Evolutionary conservation across 2,888 invertebrate species (phyloP).

Genomic region (Sipunculus nudus): DNA sequence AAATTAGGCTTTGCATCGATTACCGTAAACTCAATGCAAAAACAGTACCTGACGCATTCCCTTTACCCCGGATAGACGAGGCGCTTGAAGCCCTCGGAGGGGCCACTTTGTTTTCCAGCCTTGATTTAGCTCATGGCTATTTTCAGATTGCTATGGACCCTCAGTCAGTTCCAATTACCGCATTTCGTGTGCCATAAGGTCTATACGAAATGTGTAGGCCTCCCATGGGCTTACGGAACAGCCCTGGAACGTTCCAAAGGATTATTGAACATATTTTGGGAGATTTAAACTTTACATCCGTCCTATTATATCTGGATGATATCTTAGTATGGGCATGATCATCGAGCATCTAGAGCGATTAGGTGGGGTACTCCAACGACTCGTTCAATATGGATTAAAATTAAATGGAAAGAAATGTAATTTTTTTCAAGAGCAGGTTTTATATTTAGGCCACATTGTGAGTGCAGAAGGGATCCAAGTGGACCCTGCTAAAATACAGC

Average conservation of each 20-base stretch:
- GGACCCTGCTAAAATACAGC: not conserved
- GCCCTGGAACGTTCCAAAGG: not conserved
- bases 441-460: not conserved
- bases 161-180: not conserved
- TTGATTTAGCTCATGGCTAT: too few species aligned
- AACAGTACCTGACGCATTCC: too few species aligned
- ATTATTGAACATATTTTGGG: not conserved
- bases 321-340: not conserved
- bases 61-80: too few species aligned
- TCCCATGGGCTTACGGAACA: constrained; percentile 3
- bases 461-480: not conserved
- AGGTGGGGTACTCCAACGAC: not conserved
- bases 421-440: not conserved
- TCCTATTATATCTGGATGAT: not conserved
- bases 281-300: not conserved
- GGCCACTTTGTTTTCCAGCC: too few species aligned
- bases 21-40: too few species aligned
- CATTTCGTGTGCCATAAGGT: not conserved
- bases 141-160: too few species aligned
- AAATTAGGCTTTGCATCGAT: too few species aligned
- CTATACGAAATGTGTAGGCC: not conserved
- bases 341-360: not conserved
- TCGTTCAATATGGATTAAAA: not conserved
- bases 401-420: not conserved
- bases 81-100: too few species aligned